phyloP scores from a whole-genome alignment of 2,888 invertebrate species.

The Parnassius mnemosyne region DNA sequence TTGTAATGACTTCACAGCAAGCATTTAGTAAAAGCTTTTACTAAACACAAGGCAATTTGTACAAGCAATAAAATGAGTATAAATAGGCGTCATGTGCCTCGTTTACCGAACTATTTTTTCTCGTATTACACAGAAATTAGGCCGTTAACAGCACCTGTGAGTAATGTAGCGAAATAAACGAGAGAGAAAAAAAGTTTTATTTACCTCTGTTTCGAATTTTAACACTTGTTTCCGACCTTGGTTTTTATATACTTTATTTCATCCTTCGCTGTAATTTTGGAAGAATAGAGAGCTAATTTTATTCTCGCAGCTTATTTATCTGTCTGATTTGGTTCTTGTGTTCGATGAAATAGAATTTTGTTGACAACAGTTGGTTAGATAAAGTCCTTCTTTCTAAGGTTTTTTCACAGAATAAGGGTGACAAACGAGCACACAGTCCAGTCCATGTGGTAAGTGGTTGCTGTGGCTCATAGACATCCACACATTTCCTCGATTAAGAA shows the following conservation, averaged over 20 bases:
- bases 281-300: neutral
- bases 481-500: too few relatives aligned
- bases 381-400: neutral
- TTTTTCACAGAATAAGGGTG: too few relatives aligned
- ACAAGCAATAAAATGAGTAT: constrained; percentile 35
- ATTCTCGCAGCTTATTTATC: neutral
- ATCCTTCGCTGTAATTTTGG: neutral
- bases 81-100: constrained; percentile 41
- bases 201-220: constrained; percentile 8
- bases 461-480: too few relatives aligned
- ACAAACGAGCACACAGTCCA: too few relatives aligned
- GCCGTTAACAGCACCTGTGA: constrained; percentile 48
- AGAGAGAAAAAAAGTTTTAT: constrained; percentile 3
- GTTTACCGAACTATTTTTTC: constrained; percentile 40
- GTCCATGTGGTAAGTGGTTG: too few relatives aligned
- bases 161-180: constrained; percentile 24
- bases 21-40: constrained; percentile 6
- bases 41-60: constrained; percentile 34
- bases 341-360: neutral
- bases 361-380: neutral
- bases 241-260: neutral
- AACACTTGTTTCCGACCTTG: neutral
- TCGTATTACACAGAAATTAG: constrained; percentile 43
- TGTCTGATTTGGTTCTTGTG: neutral
- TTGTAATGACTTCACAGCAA: neutral